phyloP scores from a whole-genome alignment of 2,113 vertebrate genomes.

The Podarcis raffonei region DNA sequence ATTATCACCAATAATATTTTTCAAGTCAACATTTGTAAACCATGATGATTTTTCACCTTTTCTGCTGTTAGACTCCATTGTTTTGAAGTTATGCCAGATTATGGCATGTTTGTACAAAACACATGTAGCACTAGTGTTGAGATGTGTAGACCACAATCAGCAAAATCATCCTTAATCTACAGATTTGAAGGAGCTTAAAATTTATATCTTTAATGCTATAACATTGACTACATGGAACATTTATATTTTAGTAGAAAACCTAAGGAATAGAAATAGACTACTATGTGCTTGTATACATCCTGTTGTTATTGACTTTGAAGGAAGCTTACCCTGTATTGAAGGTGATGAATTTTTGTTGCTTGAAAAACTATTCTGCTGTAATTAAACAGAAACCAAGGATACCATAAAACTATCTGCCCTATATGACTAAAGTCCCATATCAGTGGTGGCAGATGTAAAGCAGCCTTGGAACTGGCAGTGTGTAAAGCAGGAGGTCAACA shows the following conservation, averaged over 20 bases:
- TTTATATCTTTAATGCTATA: not conserved
- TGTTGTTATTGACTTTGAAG: not conserved
- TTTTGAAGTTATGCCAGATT: not conserved
- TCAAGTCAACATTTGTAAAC: constrained; percentile 69
- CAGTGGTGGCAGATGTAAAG: no score
- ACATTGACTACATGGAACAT: not conserved
- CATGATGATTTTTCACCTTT: constrained; percentile 38
- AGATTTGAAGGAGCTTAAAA: not conserved
- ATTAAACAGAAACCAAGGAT: not conserved
- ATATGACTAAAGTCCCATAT: no score
- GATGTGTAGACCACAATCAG: not conserved
- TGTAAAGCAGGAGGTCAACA: no score
- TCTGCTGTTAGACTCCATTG: constrained; percentile 39
- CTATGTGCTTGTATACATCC: not conserved
- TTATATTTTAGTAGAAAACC: not conserved
- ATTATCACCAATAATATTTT: constrained; percentile 60
- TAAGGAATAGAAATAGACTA: not conserved
- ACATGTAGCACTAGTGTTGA: not conserved
- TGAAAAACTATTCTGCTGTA: not conserved
- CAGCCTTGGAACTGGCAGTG: no score
- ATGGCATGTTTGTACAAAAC: not conserved
- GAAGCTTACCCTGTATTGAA: not conserved
- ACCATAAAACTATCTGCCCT: not conserved
- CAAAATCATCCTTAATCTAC: not conserved
- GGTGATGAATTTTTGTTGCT: not conserved